Evolutionary conservation across 2,113 vertebrate genomes (phyloP), one percentile per base, ranked within the genome.

Genomic region (Rhinolophus ferrumequinum): DNA sequence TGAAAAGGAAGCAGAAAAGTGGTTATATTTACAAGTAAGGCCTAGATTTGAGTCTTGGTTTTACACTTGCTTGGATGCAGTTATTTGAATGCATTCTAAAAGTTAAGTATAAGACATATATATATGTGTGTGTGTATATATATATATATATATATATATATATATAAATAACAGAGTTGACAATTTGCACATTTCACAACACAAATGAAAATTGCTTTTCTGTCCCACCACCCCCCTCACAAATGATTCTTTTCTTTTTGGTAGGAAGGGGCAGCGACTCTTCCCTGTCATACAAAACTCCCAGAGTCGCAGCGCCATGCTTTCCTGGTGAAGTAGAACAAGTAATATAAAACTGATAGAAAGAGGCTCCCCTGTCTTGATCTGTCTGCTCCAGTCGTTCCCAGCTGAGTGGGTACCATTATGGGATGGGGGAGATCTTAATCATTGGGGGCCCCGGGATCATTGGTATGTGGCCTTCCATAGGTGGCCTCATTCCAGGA

Each of bases 401-500:
- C 99, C 0, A 99, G 99, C 97, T 99, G 98, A 89, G 99, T 98
- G n/a, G 99, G 99, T 94, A 99, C 99, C 99, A 99, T 99, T 99
- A 99, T 99, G n/a, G 99, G 99, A 52, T 99, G 99, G 86, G 98
- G 99, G 99, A 0, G 99, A 99, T 58, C 99, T 99, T 99, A 99
- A 18, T 99, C 99, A 99, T 99, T 3, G 99, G 99, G 0, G 99
- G 99, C 12, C 44, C 99, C 4, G 99, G 99, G 99, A 99, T 99
- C 99, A 99, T 99, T 24, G 99, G 99, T 99, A 99, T 99, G 92
- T 99, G 99, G 92, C 99, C 99, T 97, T 99, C 99, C 99, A 99
- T 99, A 1, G 99, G 99, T 0, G 99, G 99, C 96, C 99, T 98
- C 99, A 99, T 99, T 98, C 99, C 99, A 81, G 98, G 98, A 97